Percentiles rank a stretch among this genome's conserved stretches.
phyloP scores from a whole-genome alignment of 2,888 invertebrate genomes.

The Pharmacophagus antenor region DNA sequence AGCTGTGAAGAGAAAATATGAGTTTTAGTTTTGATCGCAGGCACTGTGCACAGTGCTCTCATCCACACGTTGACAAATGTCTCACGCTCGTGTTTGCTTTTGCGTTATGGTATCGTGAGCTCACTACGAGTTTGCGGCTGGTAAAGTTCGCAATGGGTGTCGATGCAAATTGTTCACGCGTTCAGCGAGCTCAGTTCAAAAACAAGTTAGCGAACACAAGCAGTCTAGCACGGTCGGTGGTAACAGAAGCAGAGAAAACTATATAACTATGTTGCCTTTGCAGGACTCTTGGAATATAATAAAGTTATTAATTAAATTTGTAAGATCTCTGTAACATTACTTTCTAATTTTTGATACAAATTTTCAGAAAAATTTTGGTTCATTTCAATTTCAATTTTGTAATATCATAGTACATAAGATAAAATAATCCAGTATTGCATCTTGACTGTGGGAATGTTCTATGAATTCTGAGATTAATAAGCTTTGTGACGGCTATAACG shows the following conservation, averaged over 20 bases:
- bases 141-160: conserved; percentile 54
- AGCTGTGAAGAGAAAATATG: no score
- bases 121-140: conserved; percentile 51
- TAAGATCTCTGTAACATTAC: no score
- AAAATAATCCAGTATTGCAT: no score
- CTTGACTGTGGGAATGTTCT: background rate
- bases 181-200: conserved; percentile 45
- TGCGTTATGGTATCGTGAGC: conserved; percentile 52
- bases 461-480: conserved; percentile 7
- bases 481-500: conserved; percentile 27
- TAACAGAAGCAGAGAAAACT: conserved; percentile 47
- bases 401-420: no score
- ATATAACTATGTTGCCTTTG: no score
- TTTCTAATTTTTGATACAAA: no score
- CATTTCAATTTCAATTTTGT: no score
- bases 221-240: conserved; percentile 40
- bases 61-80: conserved; percentile 44
- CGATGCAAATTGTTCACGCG: conserved; percentile 54
- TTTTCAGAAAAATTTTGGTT: no score
- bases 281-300: no score
- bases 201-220: conserved; percentile 37
- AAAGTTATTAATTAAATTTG: no score
- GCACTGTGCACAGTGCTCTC: conserved; percentile 45
- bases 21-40: no score
- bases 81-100: conserved; percentile 64